phyloP scores from a whole-genome alignment of 2,888 invertebrate species.

The Melikaiella ostensackeni region DNA sequence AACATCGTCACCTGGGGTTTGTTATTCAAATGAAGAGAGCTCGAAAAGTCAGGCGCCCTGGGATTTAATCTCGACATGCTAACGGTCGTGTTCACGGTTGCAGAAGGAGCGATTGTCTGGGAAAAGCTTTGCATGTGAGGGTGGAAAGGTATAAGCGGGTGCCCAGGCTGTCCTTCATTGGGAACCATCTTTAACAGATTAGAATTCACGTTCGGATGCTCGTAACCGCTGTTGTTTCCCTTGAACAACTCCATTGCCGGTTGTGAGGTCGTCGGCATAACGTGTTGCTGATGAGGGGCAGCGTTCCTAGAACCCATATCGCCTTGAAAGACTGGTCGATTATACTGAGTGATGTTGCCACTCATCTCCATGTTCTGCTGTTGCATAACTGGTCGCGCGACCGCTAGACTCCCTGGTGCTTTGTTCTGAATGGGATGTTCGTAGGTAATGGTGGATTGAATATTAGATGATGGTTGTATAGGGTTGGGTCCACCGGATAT shows the following conservation, averaged over 20 bases:
- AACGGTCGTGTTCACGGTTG: constrained; percentile 77
- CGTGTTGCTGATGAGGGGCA: constrained; percentile 63
- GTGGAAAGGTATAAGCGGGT: constrained; percentile 68
- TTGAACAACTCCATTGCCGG: constrained; percentile 70
- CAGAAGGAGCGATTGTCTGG: constrained; percentile 67
- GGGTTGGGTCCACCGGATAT: constrained; percentile 67
- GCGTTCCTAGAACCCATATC: constrained; percentile 65
- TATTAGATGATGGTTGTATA: constrained; percentile 69
- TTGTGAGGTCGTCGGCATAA: constrained; percentile 68
- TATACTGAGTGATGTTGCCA: constrained; percentile 65
- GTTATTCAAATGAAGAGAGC: constrained; percentile 76
- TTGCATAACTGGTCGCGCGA: constrained; percentile 70
- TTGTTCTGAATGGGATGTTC: constrained; percentile 68
- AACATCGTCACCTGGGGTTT: constrained; percentile 74
- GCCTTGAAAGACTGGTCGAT: constrained; percentile 67
- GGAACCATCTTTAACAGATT: constrained; percentile 77
- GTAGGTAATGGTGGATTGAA: constrained; percentile 66
- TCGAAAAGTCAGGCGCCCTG: constrained; percentile 88
- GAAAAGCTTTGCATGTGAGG: constrained; percentile 71
- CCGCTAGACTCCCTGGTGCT: constrained; percentile 71
- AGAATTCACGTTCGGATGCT: constrained; percentile 70
- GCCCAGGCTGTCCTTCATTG: constrained; percentile 65
- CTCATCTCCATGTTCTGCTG: constrained; percentile 66
- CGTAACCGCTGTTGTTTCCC: constrained; percentile 64
- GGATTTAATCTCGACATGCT: constrained; percentile 87